Percentiles rank a stretch among this genome's conserved stretches.
Conservation (phyloP, 2,888 invertebrate genomes). For the Hemithea aestivaria region DNA sequence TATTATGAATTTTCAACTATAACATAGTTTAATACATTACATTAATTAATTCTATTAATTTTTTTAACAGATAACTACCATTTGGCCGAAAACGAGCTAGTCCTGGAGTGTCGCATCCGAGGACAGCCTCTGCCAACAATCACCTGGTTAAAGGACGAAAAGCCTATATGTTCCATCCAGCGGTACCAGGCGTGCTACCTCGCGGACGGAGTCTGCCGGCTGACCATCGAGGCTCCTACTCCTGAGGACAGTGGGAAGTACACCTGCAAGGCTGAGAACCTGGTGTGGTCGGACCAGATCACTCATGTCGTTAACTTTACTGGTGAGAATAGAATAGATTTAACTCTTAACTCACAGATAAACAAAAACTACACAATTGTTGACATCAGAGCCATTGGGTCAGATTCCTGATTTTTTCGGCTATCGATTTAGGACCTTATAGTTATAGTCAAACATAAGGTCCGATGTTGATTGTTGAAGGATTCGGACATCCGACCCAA, state of each 20-base stretch:
- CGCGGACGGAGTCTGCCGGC: constrained; percentile 85
- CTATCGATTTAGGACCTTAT: too few relatives aligned
- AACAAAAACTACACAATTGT: too few relatives aligned
- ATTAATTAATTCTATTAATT: not conserved
- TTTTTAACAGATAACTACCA: constrained; percentile 83
- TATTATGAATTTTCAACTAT: too few relatives aligned
- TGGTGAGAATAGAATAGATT: constrained; percentile 56
- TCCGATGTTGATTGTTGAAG: too few relatives aligned
- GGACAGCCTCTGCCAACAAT: constrained; percentile 86
- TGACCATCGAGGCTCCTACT: constrained; percentile 83
- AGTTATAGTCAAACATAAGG: too few relatives aligned
- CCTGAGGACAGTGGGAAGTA: constrained; percentile 86
- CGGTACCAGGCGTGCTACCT: constrained; percentile 83
- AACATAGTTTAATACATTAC: too few relatives aligned
- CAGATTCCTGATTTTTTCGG: too few relatives aligned
- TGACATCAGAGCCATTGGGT: too few relatives aligned
- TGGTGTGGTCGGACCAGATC: constrained; percentile 85
- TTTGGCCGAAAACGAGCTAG: constrained; percentile 84
- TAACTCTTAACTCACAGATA: too few relatives aligned
- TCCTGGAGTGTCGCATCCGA: constrained; percentile 88
- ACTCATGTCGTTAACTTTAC: constrained; percentile 85
- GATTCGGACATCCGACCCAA: too few relatives aligned
- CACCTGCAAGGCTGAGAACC: constrained; percentile 86
- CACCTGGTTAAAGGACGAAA: constrained; percentile 87
- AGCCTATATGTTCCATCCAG: constrained; percentile 71